Evolutionary conservation across 2,888 invertebrate genomes (phyloP), one percentile per base, ranked within the genome.

Genomic region (Glaucopsyche alexis): DNA sequence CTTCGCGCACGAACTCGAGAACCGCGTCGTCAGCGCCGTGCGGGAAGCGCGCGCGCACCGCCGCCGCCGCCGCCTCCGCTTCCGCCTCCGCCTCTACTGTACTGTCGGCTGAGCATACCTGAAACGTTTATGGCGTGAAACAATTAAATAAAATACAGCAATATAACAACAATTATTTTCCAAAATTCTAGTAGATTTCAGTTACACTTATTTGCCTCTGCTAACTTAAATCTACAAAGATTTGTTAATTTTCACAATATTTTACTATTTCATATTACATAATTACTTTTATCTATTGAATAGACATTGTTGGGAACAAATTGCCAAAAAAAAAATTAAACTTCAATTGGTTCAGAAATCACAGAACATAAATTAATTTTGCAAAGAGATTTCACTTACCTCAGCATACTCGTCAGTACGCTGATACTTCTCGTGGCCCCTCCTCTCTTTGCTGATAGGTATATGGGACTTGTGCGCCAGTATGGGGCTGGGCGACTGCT

Each of bases 371-470:
- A 5, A 40, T 40, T 6, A 40, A 5, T 40, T 40, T 40, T 40
- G 6, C 3, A 9, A 9, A 47, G 47, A 9, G 8, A 1, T 47
- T 47, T 47, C 9, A 47, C 78, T 79, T 71, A 71, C 77, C 73
- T 78, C 78, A 0, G 76, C 75, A 40, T 78, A 76, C 42, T 87
- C 86, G 13, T 87, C 87, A 0, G 84, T 84, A 52, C 80, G 79
- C 75, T 86, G 87, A 71, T 85, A 84, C 71, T 82, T 84, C 74
- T 87, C 87, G 45, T 74, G 74, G n/a, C 78, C 76, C 11, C 75
- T 74, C 47, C 84, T 78, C 16, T 86, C 86, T 74, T 81, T 82
- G 72, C 82, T 82, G 70, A 83, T 72, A 5, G 87, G 81, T 72
- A 82, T 82, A 50, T 80, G 79, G 7, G 82, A 81, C 74, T 81